Conservation (phyloP, 2,888 invertebrate species). For the Patella depressa region DNA sequence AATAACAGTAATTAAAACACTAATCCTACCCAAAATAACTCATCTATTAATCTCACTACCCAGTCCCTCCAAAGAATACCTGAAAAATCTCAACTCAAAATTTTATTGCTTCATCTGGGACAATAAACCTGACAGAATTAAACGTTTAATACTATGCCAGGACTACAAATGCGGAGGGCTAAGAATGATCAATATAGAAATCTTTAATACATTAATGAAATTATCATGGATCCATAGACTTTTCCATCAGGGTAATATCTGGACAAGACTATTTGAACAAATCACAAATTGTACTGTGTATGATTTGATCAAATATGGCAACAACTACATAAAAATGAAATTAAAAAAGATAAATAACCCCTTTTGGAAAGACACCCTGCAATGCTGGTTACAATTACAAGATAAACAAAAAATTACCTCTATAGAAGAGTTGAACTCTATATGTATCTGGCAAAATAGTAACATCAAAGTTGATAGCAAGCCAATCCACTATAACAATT, state of each 20-base stretch:
- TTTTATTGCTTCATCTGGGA: neutral
- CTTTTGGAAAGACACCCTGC: neutral
- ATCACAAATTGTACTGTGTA: neutral
- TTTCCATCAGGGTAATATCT: neutral
- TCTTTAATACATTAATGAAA: neutral
- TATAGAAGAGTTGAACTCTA: neutral
- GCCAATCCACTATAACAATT: neutral
- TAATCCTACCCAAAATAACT: constrained; percentile 1
- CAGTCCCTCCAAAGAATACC: neutral
- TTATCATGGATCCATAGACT: neutral
- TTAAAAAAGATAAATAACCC: neutral
- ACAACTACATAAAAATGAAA: neutral
- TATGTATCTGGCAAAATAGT: neutral
- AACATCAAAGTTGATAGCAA: neutral
- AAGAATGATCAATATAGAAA: neutral
- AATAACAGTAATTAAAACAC: neutral
- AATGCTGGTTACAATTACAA: neutral
- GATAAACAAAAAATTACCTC: too few relatives aligned
- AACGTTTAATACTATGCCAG: neutral
- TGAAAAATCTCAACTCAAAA: neutral
- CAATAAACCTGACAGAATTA: neutral
- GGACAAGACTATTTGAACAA: neutral
- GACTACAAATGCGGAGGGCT: neutral
- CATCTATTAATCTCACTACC: neutral
- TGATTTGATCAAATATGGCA: neutral